Evolutionary conservation across 2,797 vertebrate species (phyloP), one percentile per base, ranked within the genome.

Genomic region (Sebastes elongatus): DNA sequence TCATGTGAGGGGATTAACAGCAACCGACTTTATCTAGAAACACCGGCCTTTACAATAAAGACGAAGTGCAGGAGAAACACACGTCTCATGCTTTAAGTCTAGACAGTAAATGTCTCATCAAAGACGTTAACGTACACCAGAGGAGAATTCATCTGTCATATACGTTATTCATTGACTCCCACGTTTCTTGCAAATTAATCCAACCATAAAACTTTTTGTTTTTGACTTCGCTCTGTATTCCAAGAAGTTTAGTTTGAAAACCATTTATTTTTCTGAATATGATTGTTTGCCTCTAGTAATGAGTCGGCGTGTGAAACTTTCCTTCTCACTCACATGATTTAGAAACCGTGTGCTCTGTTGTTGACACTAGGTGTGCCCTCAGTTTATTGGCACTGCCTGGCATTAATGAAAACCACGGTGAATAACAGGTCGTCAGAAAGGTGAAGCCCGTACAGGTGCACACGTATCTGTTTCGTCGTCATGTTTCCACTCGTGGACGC

Each of bases 401-500:
- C 42, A 27, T 66, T 35, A 33, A 35, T 28, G 14, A 56, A 35
- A 35, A 25, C 5, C 30, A 10, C 16, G 4, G 9, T 5, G 7
- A 22, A 16, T 46, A 5, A 10, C 6, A 56, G 22, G 8, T 57
- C 32, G 6, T 10, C 2, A 32, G 35, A 53, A 42, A 56, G 33
- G n/a, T 71, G 35, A 77, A 38, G 18, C 9, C 9, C 1, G 5
- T 18, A 42, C 77, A 89, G 78, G 83, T 85, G 82, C 18, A 18
- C 6, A 70, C 28, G 73, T 71, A 13, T 71, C 10, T 67, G 27
- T 67, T 60, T 79, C 2, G 10, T 61, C 42, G 5, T 76, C 72
- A 33, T 80, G 67, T 93, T 95, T 94, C 93, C 93, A 92, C 68
- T 32, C 52, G 42, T 79, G 82, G 71, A 63, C 71, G 6, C 2